Conservation (phyloP, 1,140 invertebrate species). For the Chelonus insularis region DNA sequence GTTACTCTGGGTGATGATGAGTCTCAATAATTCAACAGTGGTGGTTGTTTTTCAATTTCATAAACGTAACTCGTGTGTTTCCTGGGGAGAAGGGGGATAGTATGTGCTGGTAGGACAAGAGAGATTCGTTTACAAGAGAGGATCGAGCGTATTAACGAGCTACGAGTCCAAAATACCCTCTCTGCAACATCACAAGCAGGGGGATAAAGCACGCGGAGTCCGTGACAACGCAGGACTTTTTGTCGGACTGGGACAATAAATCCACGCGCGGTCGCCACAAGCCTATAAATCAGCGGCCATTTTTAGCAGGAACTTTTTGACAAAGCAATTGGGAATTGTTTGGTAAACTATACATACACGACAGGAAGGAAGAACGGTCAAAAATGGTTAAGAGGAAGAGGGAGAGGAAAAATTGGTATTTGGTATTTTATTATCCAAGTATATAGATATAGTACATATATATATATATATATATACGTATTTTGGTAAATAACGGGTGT, state of each 20-base stretch:
- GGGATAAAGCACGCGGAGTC: conserved; percentile 31
- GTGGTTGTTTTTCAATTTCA: neutral
- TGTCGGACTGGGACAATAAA: conserved; percentile 30
- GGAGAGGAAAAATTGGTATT: neutral
- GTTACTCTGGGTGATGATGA: neutral
- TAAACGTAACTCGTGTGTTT: conserved; percentile 14
- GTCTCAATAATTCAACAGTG: conserved; percentile 12
- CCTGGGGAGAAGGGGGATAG: too few relatives aligned
- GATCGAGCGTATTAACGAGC: conserved; percentile 38
- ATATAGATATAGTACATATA: neutral
- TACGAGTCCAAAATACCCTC: conserved; percentile 37
- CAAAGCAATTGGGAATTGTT: conserved; percentile 51
- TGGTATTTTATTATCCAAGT: too few relatives aligned
- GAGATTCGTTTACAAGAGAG: neutral
- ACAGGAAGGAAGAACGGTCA: too few relatives aligned
- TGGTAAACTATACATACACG: conserved; percentile 48
- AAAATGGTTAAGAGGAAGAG: neutral
- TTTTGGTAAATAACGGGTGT: conserved; percentile 21
- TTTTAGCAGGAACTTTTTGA: conserved; percentile 48
- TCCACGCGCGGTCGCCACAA: conserved; percentile 29
- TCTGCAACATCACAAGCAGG: conserved; percentile 28
- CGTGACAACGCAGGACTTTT: conserved; percentile 22
- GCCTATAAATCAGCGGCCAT: conserved; percentile 45
- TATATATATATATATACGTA: neutral
- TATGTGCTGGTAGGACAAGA: neutral